Conservation (phyloP, 2,888 invertebrate species). For the Nemoura dubitans region DNA sequence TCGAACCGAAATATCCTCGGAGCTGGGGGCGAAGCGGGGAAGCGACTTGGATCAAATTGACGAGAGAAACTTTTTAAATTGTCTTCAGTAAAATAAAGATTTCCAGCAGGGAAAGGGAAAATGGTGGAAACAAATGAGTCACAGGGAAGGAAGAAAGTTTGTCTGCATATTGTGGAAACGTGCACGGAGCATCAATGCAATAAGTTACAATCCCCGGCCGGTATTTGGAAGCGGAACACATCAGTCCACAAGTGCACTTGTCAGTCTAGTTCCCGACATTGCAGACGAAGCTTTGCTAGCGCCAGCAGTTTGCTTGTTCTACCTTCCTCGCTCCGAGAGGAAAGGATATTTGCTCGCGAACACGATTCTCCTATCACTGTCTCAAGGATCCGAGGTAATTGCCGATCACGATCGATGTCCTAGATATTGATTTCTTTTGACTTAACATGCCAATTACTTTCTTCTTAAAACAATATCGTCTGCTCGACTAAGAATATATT, state of each 20-base stretch:
- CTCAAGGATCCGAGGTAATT: too few species aligned
- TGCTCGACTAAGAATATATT: too few species aligned
- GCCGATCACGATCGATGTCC: too few species aligned
- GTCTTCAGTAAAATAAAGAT: slow-evolving; percentile 41
- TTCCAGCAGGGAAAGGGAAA: slow-evolving; percentile 24
- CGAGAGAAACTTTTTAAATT: slow-evolving; percentile 14
- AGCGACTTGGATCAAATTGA: slow-evolving; percentile 10
- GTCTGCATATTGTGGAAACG: slow-evolving; percentile 19
- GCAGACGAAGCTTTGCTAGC: too few species aligned
- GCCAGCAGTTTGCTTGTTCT: too few species aligned
- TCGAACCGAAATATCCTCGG: not conserved
- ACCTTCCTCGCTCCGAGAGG: too few species aligned
- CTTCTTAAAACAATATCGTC: too few species aligned
- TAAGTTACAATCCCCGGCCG: slow-evolving; percentile 36
- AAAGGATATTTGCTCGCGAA: too few species aligned
- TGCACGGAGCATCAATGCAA: slow-evolving; percentile 31
- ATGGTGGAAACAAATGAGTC: slow-evolving; percentile 36
- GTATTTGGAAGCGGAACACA: slow-evolving; percentile 10
- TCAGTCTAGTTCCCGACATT: not conserved
- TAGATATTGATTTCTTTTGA: too few species aligned
- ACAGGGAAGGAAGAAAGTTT: slow-evolving; percentile 24
- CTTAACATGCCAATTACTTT: too few species aligned
- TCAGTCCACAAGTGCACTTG: slow-evolving; percentile 15
- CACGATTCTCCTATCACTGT: too few species aligned
- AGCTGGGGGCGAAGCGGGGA: not conserved